Evolutionary conservation across 2,797 vertebrate species (phyloP).

Genomic region (Monodelphis domestica): DNA sequence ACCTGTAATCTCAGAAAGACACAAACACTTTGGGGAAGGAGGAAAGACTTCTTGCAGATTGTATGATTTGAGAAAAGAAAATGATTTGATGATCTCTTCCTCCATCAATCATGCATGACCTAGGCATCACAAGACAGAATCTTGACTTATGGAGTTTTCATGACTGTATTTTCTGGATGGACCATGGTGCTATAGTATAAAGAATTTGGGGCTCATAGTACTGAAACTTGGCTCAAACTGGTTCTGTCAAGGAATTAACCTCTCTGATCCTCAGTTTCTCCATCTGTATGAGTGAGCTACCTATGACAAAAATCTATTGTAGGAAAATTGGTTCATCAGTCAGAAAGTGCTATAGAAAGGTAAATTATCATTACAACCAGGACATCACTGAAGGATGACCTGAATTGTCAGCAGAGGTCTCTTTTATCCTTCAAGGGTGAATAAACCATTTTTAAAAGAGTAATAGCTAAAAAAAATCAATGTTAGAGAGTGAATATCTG

Average conservation of each 20-base stretch:
- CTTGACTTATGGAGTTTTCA: background rate
- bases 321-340: background rate
- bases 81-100: background rate
- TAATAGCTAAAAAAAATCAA: background rate
- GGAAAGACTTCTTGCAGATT: background rate
- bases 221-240: background rate
- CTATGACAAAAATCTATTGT: background rate
- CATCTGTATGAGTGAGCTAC: background rate
- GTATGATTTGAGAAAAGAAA: background rate
- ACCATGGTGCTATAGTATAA: background rate
- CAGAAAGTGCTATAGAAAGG: background rate
- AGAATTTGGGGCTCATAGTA: background rate
- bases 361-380: background rate
- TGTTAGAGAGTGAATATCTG: background rate
- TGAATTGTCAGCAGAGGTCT: background rate
- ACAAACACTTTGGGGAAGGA: background rate
- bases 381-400: background rate
- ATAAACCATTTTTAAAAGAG: background rate
- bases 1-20: background rate
- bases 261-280: conserved; percentile 1
- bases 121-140: background rate
- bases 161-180: background rate
- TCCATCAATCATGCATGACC: background rate
- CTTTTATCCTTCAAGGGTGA: background rate
- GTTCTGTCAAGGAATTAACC: background rate